phyloP scores from a whole-genome alignment of 1,140 invertebrate genomes.

The Aphidius ervi region DNA sequence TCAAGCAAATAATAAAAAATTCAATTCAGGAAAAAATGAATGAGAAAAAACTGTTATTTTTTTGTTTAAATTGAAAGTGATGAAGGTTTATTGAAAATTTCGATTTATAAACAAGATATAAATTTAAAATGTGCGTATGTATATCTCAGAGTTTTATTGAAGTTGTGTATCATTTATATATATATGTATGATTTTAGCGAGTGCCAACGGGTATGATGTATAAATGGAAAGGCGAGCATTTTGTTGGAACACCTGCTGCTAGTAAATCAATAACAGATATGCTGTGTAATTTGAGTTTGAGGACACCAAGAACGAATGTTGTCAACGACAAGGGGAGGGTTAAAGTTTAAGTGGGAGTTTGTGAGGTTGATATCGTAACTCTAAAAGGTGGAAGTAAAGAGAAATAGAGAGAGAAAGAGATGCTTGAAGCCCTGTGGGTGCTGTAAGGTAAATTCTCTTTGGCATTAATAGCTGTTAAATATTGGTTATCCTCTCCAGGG shows the following conservation, averaged over 20 bases:
- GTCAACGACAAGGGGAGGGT: not conserved
- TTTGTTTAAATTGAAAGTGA: no score
- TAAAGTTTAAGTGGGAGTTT: not conserved
- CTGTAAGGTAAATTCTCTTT: constrained; percentile 42
- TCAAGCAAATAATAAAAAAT: no score
- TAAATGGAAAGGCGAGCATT: constrained; percentile 27
- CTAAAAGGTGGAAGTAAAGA: not conserved
- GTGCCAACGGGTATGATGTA: not conserved
- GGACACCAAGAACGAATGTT: not conserved
- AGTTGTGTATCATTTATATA: not conserved
- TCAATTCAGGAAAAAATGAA: no score
- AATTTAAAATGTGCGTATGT: not conserved
- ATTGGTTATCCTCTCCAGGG: constrained; percentile 33
- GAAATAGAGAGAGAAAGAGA: not conserved
- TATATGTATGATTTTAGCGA: not conserved
- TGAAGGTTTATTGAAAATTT: no score
- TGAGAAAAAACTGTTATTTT: no score
- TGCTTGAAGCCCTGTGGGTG: constrained; percentile 6
- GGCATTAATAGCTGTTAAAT: constrained; percentile 41
- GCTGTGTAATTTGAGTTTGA: constrained; percentile 22
- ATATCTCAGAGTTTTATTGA: not conserved
- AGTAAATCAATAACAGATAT: constrained; percentile 40
- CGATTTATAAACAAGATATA: no score
- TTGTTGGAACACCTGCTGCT: constrained; percentile 32
- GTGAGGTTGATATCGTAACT: no score